Evolutionary conservation across 2,797 vertebrate genomes (phyloP).

Genomic region (Enteromius radiatus): DNA sequence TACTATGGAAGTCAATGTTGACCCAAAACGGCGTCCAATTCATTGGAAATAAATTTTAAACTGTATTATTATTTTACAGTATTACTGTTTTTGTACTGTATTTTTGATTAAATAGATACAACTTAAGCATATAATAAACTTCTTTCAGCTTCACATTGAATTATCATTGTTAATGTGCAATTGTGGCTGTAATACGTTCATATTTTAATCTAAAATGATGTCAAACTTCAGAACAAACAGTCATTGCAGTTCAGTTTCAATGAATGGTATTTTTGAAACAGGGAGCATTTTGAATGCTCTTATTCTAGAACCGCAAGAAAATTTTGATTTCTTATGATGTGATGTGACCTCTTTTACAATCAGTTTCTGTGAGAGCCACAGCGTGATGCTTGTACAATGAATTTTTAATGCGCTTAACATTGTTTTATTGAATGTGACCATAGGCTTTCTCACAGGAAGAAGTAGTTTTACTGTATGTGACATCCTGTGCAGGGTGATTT

Average conservation of each 20-base stretch:
- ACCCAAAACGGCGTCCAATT: too few species aligned
- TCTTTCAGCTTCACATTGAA: too few species aligned
- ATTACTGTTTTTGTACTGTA: too few species aligned
- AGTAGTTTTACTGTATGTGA: constrained; percentile 1
- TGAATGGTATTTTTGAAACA: background rate
- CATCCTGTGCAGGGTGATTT: constrained; percentile 19
- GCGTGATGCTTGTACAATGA: constrained; percentile 3
- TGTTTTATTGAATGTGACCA: constrained; percentile 17
- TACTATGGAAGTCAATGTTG: too few species aligned
- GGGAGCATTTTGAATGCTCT: background rate
- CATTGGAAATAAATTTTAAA: too few species aligned
- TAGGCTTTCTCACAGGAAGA: background rate
- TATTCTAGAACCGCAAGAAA: constrained; percentile 1
- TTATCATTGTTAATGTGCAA: background rate
- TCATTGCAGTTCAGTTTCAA: background rate
- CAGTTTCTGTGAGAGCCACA: background rate
- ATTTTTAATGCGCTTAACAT: background rate
- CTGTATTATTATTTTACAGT: too few species aligned
- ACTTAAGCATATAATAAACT: background rate
- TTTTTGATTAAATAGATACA: background rate
- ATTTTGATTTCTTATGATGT: background rate
- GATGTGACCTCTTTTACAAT: background rate
- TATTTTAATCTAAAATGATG: background rate
- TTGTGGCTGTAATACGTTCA: background rate
- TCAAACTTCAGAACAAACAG: background rate